phyloP scores from a whole-genome alignment of 2,888 invertebrate genomes.

The Sesamia inferens region DNA sequence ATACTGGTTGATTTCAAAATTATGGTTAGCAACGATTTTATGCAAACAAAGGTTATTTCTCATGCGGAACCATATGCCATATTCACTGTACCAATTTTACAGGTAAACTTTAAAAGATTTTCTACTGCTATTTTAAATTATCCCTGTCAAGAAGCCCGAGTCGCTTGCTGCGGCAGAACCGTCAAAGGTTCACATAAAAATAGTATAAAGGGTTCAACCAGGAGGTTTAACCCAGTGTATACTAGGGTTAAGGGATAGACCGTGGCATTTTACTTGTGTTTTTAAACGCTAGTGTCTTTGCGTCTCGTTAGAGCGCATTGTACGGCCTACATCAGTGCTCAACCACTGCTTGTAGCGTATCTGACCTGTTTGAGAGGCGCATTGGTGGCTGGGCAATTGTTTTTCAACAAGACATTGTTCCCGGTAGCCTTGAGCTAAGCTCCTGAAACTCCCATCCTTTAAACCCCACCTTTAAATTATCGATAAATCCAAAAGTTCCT shows the following conservation, averaged over 20 bases:
- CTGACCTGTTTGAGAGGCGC: constrained; percentile 78
- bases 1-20: constrained; percentile 53
- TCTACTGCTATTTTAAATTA: constrained; percentile 54
- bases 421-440: constrained; percentile 77
- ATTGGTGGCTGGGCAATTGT: constrained; percentile 86
- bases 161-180: constrained; percentile 78
- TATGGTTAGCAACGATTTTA: background rate
- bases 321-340: constrained; percentile 83
- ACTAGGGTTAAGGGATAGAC: constrained; percentile 85
- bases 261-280: constrained; percentile 73
- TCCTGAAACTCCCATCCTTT: constrained; percentile 41
- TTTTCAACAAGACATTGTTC: constrained; percentile 89
- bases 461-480: background rate
- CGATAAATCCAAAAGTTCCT: constrained; percentile 18
- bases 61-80: constrained; percentile 26
- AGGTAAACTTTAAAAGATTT: constrained; percentile 75
- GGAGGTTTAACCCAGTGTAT: constrained; percentile 77
- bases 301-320: constrained; percentile 74
- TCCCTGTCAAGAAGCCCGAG: constrained; percentile 83
- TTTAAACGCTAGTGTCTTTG: constrained; percentile 72
- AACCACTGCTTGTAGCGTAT: constrained; percentile 85
- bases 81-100: constrained; percentile 74
- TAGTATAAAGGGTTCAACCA: constrained; percentile 82
- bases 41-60: background rate
- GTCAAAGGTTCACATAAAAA: constrained; percentile 81